Base-by-base conservation (phyloP, 2,797 vertebrate genomes). In the Pogonophryne albipinna region DNA sequence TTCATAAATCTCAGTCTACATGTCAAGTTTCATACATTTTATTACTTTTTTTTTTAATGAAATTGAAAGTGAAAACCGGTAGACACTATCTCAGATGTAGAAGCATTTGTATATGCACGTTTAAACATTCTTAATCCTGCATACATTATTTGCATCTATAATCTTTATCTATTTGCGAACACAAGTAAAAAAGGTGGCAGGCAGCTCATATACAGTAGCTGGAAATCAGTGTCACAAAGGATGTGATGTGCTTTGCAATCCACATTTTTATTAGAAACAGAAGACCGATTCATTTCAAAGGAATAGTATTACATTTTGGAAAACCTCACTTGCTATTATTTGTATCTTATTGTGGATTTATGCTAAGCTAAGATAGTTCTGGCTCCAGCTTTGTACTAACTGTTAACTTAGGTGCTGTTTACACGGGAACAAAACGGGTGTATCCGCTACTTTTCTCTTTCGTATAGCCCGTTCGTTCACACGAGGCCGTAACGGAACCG, bases 181-280 rank as follows among this genome's bases (percentile, higher is more conserved):
- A 16, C 5, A 49, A 62, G 71, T 47, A 23, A 74, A 73, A 75
- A 74, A 78, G 67, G 76, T 82, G 82, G 70, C 72, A 11, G 46
- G 11, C 45, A 58, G 74, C 61, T 82, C 59, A 49, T 34, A 78
- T 27, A 27, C 27, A 27, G 27, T 73, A 65, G 47, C 56, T 61
- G 60, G 12, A 46, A 55, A 47, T 20, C 53, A 49, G 51, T 66
- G 5, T 75, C 47, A 72, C 6, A 0, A 57, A 58, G 68, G 20
- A 38, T 44, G 52, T 62, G 62, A 66, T 74, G 51, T 44, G 38
- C 50, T 82, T 53, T 57, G 49, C 65, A 60, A 58, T 66, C 50
- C 61, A 20, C 34, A 50, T 52, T 64, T 55, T 23, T 8, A 62
- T 17, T 17, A 10, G 38, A 52, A 10, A 51, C 27, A 55, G 10